Base-by-base conservation (phyloP, 2,113 vertebrate genomes). In the Centropus bengalensis region DNA sequence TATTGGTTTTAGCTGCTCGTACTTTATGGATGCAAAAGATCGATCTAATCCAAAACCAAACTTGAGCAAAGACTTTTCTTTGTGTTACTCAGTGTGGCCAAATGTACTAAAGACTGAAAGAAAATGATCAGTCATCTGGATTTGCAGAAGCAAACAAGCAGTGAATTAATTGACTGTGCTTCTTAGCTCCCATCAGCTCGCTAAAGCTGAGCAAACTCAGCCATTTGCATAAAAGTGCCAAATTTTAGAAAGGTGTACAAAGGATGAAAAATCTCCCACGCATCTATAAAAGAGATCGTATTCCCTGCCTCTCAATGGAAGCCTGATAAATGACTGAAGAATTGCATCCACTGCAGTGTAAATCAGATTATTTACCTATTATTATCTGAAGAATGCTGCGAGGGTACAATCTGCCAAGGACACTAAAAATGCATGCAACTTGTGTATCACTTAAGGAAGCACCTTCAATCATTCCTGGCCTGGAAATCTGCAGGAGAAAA, bases 311-410 rank as follows among this genome's bases (percentile, higher is more conserved):
- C 42, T 79, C 75, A 54, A 28, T 62, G 32, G 42, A n/a, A 85
- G 24, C 38, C 67, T 62, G 66, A 85, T 85, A 67, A 82, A 92
- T 0, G 0, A 51, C 45, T 78, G 74, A 8, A 55, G 66, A 88
- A 63, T 67, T 66, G 16, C 60, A 79, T 56, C 76, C 23, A 26
- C n/a, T 84, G 47, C 54, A 49, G 56, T 1, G 1, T 90, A 90
- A 91, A 85, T 93, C 56, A 79, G 79, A 70, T 85, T 91, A 93
- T 85, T 54, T 92, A 62, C 83, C 87, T 92, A 60, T 78, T 92
- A 60, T 78, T 96, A 62, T 10, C 70, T 85, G 75, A 62, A 71
- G 74, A 82, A 42, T 71, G 56, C 66, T 78, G 30, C 44, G 66
- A 62, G 56, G 23, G 13, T 87, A 26, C 60, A 49, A 3, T 63